Evolutionary conservation across 2,888 invertebrate species (phyloP), one percentile per base, ranked within the genome.

Genomic region (Tortricodes alternella): DNA sequence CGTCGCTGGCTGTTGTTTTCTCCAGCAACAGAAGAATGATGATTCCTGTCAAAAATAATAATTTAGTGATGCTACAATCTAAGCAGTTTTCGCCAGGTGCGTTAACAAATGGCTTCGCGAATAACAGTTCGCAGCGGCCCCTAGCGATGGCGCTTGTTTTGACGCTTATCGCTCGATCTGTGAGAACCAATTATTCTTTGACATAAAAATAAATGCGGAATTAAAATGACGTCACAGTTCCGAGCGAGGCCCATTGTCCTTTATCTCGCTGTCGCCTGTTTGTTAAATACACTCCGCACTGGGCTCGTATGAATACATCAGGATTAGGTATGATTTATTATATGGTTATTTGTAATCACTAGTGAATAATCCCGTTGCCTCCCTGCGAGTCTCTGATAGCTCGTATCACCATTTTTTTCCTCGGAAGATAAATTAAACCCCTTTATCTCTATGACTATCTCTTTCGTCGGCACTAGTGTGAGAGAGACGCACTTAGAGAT

Each of bases 211-310:
- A 55, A 58, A 44, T 48, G 43, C 58, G 41, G 21, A 27, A 35
- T 59, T 61, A 52, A 52, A 53, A 43, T 58, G 51, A 61, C 61
- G 61, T 61, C 61, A 61, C 55, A n/a, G 21, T 38, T 48, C 32
- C 18, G 41, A 39, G 48, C 48, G 55, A 41, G 52, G 48, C 46
- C 61, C 58, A 55, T 58, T 61, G 61, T 61, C 61, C 49, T 41
- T 53, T 53, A 53, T 53, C 53, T 48, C 39, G 24, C 11, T 11
- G 15, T 18, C 27, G 44, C 24, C 19, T 53, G 53, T 11, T 44
- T 49, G 55, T 55, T 48, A 27, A 53, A 53, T 46, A 48, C 53
- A 46, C 53, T 24, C 37, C 18, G 52, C 15, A 15, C 21, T 15
- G 41, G 41, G 2, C 44, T 44, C 37, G 21, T 44, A 24, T 24